These are phyloP conservation scores for Hydrolagus affinis DNA, from an alignment of 2,113 vertebrate species.

Conservation along the genomic window DNA sequence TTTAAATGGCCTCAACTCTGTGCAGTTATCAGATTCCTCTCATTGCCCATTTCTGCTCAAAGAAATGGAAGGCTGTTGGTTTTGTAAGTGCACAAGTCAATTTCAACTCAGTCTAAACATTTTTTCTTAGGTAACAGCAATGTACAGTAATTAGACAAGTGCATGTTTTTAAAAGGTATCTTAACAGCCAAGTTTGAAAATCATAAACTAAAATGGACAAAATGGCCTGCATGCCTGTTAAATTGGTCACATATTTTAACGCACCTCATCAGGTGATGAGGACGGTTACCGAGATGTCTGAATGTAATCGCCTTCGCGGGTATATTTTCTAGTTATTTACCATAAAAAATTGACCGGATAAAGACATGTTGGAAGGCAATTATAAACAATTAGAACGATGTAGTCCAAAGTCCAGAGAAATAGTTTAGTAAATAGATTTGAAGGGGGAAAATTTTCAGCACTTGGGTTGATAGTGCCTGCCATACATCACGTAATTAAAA, in stretches of 20 bases:
- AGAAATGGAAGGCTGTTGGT: not conserved
- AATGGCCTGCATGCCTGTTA: not conserved
- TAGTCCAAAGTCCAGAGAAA: not conserved
- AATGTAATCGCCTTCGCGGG: not conserved
- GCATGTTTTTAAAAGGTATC: not conserved
- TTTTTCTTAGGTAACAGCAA: not conserved
- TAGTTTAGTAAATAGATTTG: not conserved
- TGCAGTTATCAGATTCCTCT: not conserved
- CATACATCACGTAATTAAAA: not conserved
- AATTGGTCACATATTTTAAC: not conserved
- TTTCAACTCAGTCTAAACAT: not conserved
- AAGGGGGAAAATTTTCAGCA: not conserved
- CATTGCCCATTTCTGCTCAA: not conserved
- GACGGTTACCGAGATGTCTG: not conserved
- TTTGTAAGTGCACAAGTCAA: not conserved
- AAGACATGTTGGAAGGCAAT: not conserved
- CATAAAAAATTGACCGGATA: not conserved
- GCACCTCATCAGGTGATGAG: not conserved
- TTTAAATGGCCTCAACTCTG: not conserved
- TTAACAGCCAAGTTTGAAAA: not conserved
- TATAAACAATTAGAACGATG: not conserved
- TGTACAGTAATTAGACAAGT: not conserved
- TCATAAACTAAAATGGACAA: not conserved
- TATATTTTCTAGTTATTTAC: not conserved
- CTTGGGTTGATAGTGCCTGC: not conserved